Conservation (phyloP, 2,797 vertebrate species). For the Pipistrellus pipistrellus region DNA sequence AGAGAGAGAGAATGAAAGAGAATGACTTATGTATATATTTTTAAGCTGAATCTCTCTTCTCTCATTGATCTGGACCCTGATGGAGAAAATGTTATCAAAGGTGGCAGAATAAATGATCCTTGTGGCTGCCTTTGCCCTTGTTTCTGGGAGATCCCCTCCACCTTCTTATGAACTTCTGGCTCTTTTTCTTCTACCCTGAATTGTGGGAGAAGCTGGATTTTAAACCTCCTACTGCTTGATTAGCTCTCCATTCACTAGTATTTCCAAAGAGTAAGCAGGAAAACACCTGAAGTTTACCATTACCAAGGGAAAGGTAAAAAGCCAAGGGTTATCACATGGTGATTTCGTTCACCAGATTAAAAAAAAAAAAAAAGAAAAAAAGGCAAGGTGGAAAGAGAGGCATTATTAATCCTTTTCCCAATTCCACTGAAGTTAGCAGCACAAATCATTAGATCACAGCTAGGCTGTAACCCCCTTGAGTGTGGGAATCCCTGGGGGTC, state of each 20-base stretch:
- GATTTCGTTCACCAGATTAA: neutral
- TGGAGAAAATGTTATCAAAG: neutral
- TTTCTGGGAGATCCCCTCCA: neutral
- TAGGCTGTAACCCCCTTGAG: neutral
- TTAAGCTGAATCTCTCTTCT: constrained; percentile 18
- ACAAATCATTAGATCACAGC: neutral
- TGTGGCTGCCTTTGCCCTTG: neutral
- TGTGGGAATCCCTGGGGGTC: neutral
- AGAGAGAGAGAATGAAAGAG: neutral
- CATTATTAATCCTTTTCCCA: neutral
- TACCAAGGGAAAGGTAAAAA: neutral
- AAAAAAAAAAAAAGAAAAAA: neutral
- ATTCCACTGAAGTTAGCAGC: neutral
- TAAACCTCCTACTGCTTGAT: neutral
- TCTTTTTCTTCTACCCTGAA: neutral
- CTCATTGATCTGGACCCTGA: neutral
- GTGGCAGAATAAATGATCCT: neutral
- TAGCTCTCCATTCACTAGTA: neutral
- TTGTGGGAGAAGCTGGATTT: neutral
- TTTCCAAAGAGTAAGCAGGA: neutral
- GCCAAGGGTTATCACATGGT: neutral
- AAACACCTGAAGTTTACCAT: neutral
- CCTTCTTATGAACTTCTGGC: neutral
- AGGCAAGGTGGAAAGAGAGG: neutral
- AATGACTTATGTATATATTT: neutral